phyloP scores from a whole-genome alignment of 2,888 invertebrate species.

The Pachycephus smyrnensis region DNA sequence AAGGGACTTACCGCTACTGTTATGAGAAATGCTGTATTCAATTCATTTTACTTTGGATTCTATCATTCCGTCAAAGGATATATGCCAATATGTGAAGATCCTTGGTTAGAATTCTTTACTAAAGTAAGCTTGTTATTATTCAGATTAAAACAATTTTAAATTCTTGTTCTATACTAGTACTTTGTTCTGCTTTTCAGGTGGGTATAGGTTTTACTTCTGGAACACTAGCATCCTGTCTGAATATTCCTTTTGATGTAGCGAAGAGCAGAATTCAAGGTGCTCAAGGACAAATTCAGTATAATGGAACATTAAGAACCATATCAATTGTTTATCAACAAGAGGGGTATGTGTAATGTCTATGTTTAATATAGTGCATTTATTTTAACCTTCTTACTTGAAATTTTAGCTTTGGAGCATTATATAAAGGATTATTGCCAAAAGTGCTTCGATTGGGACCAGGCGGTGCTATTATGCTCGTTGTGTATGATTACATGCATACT shows the following conservation, averaged over 20 bases:
- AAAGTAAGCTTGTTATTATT: constrained; percentile 67
- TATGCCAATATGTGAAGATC: constrained; percentile 78
- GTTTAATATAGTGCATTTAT: constrained; percentile 12
- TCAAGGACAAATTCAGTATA: constrained; percentile 84
- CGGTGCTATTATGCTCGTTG: constrained; percentile 94
- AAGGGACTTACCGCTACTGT: constrained; percentile 92
- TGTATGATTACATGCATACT: constrained; percentile 88
- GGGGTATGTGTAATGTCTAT: constrained; percentile 74
- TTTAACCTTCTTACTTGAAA: constrained; percentile 4
- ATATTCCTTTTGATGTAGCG: constrained; percentile 97
- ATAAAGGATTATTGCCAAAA: constrained; percentile 93
- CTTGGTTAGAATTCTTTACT: constrained; percentile 76
- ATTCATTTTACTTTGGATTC: constrained; percentile 95
- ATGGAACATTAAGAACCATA: constrained; percentile 80
- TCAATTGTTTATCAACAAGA: constrained; percentile 84
- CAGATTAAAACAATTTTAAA: constrained; percentile 2
- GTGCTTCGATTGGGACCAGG: constrained; percentile 92
- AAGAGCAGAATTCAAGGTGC: constrained; percentile 96
- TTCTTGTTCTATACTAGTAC: constrained; percentile 26
- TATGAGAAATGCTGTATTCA: constrained; percentile 90
- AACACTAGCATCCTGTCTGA: constrained; percentile 85
- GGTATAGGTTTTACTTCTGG: constrained; percentile 90
- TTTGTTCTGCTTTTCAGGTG: constrained; percentile 56
- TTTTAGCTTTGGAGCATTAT: constrained; percentile 84
- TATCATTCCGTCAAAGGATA: constrained; percentile 90